These are phyloP conservation scores for Hippocampus abdominalis DNA, from an alignment of 2,113 vertebrate genomes.

Conservation along the genomic window DNA sequence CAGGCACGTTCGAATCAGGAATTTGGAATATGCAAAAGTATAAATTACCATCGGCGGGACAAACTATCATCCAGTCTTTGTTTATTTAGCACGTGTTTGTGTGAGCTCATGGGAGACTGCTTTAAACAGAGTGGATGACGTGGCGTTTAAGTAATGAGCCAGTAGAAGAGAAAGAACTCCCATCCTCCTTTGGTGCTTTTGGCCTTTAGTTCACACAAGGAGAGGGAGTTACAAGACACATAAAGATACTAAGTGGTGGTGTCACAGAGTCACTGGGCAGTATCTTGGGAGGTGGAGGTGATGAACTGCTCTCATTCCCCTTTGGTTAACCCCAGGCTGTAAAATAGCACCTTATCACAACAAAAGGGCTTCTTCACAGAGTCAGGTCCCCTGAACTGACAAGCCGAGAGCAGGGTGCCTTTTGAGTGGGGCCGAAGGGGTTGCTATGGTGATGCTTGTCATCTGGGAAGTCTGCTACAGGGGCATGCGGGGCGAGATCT, in stretches of 20 bases:
- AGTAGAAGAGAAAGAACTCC: conserved; percentile 29
- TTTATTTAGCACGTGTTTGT: conserved; percentile 2
- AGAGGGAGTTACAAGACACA: conserved; percentile 17
- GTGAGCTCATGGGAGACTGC: conserved; percentile 20
- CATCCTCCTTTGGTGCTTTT: conserved; percentile 31
- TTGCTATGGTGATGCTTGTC: conserved; percentile 69
- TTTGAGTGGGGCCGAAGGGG: conserved; percentile 48
- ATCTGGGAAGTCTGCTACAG: conserved; percentile 66
- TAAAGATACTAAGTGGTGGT: conserved; percentile 13
- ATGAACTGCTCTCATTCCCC: conserved; percentile 60
- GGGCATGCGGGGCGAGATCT: conserved; percentile 51
- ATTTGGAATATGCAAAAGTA: conserved; percentile 25
- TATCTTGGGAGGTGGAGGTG: conserved; percentile 47
- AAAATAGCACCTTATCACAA: conserved; percentile 75
- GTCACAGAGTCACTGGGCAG: conserved; percentile 1
- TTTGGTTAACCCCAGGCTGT: conserved; percentile 63
- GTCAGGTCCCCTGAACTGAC: conserved; percentile 48
- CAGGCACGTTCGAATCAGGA: not conserved
- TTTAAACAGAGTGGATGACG: not conserved
- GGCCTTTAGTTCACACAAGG: conserved; percentile 21
- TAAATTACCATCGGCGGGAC: conserved; percentile 16
- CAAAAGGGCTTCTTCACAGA: conserved; percentile 57
- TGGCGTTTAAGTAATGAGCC: not conserved
- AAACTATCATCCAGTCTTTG: conserved; percentile 4
- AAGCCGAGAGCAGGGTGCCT: conserved; percentile 56